Evolutionary conservation across 2,797 vertebrate species (phyloP).

Genomic region (Karalla daura): DNA sequence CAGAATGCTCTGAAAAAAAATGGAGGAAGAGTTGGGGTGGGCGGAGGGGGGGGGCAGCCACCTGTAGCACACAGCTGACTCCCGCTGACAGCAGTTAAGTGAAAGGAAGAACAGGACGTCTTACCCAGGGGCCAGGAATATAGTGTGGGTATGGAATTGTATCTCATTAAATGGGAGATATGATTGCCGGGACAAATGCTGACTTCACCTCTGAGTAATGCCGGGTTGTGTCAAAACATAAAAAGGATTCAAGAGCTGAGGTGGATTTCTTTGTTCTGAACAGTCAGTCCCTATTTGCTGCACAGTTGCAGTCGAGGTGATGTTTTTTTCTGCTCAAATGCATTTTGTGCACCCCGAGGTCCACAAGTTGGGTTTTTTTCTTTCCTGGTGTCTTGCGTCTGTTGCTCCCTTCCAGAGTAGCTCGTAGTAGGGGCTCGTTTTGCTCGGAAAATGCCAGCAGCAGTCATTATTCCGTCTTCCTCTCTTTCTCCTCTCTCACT

Average conservation of each 20-base stretch:
- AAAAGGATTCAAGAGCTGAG: constrained; percentile 13
- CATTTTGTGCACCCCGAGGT: constrained; percentile 20
- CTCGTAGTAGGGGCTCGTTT: constrained; percentile 16
- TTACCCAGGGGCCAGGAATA: not conserved
- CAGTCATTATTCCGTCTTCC: constrained; percentile 40
- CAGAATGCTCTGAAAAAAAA: not conserved
- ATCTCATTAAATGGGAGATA: not conserved
- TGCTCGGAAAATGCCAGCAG: constrained; percentile 48
- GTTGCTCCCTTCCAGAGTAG: constrained; percentile 13
- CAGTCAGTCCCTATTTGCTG: constrained; percentile 13
- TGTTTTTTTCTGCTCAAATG: constrained; percentile 31
- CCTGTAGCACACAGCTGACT: not conserved
- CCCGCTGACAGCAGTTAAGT: not conserved
- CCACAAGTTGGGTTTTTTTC: constrained; percentile 24
- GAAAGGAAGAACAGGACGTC: not conserved
- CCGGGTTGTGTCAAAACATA: not conserved
- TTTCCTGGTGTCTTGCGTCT: constrained; percentile 1
- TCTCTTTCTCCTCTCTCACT: constrained; percentile 7
- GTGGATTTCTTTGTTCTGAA: constrained; percentile 3
- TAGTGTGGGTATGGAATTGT: not conserved
- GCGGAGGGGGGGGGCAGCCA: too few relatives aligned
- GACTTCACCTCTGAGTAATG: constrained; percentile 17
- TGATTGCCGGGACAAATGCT: not conserved
- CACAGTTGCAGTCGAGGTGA: constrained; percentile 27
- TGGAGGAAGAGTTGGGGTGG: too few relatives aligned